phyloP scores from a whole-genome alignment of 2,888 invertebrate genomes.

The Stomorhina lunata region DNA sequence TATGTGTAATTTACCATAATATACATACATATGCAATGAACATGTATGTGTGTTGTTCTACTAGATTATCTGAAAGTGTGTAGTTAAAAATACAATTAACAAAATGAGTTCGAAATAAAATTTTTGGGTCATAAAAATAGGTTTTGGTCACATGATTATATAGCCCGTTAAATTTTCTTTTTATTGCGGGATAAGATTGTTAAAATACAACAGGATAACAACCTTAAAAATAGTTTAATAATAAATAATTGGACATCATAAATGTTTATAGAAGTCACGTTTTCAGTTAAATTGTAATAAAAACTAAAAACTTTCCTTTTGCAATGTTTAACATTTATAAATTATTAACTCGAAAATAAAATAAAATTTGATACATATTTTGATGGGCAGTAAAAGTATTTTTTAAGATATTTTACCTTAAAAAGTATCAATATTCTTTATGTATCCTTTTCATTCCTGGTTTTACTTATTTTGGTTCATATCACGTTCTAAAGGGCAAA shows the following conservation, averaged over 20 bases:
- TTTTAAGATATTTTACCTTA: not conserved
- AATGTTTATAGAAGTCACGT: constrained; percentile 60
- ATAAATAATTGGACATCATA: constrained; percentile 63
- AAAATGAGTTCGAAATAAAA: constrained; percentile 27
- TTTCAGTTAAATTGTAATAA: constrained; percentile 38
- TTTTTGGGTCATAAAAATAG: constrained; percentile 20
- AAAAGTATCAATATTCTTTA: constrained; percentile 14
- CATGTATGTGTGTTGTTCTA: not conserved
- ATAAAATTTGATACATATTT: constrained; percentile 36
- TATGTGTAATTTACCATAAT: not conserved
- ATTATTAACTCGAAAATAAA: not conserved
- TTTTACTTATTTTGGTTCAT: constrained; percentile 45
- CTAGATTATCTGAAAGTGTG: constrained; percentile 1
- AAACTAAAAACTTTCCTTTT: not conserved
- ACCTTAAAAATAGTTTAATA: constrained; percentile 54
- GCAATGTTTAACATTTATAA: too few species aligned
- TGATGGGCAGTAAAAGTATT: constrained; percentile 24
- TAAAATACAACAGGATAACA: constrained; percentile 1
- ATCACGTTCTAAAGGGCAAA: constrained; percentile 41
- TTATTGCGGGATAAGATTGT: not conserved
- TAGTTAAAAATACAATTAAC: constrained; percentile 60
- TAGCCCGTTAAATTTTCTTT: constrained; percentile 28
- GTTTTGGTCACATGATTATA: constrained; percentile 8
- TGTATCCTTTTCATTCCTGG: constrained; percentile 43
- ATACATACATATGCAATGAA: too few species aligned